These are phyloP conservation scores for Bubo blakistoni DNA, from an alignment of 2,113 vertebrate genomes.

Conservation along the genomic window DNA sequence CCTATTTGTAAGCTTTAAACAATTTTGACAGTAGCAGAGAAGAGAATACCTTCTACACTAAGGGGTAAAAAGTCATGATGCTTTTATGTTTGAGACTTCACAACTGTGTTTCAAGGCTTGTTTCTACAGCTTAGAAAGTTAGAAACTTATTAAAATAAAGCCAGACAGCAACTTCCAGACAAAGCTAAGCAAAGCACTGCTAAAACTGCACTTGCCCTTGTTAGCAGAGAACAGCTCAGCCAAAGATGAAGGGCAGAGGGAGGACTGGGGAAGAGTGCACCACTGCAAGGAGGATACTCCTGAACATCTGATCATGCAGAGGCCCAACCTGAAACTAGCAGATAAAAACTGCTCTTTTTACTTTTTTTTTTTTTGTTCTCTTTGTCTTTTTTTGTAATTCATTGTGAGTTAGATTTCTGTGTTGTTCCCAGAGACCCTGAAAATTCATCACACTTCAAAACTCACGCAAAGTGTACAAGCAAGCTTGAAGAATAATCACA, in stretches of 20 bases:
- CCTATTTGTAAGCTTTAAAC: neutral
- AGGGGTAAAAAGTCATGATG: neutral
- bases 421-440: neutral
- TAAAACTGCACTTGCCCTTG: neutral
- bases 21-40: neutral
- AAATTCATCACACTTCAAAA: neutral
- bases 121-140: neutral
- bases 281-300: neutral
- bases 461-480: neutral
- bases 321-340: neutral
- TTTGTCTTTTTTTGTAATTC: neutral
- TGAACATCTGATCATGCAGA: rapidly evolving
- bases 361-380: neutral
- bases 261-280: neutral
- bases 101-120: neutral
- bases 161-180: neutral
- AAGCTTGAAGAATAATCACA: neutral
- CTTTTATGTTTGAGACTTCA: neutral
- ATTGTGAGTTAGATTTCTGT: neutral
- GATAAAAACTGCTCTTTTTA: neutral
- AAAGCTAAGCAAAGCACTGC: neutral
- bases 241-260: neutral
- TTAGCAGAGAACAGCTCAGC: neutral
- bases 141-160: neutral
- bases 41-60: neutral